Evolutionary conservation across 1,140 invertebrate genomes (phyloP), one percentile per base, ranked within the genome.

Genomic region (Bicyclus anynana): DNA sequence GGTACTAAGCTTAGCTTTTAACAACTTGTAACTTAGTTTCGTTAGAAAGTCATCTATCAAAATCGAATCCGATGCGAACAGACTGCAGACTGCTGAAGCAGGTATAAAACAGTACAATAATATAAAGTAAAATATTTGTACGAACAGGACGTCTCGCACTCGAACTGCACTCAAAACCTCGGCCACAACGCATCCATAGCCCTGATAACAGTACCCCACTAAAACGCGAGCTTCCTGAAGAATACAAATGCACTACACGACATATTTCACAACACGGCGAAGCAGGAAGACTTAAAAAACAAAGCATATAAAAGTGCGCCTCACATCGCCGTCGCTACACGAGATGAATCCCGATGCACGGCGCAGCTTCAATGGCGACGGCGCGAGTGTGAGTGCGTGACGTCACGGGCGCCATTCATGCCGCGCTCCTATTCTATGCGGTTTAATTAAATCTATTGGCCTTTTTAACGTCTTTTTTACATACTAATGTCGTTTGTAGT

Each of bases 261-360:
- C 29, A 12, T 33, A 33, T 16, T 40, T 17, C 37, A 40, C 37
- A 16, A 17, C 10, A 40, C 37, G 2, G 0, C 37, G 4, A 5
- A 44, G 42, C 42, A 44, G 42, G 42, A 44, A 44, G 42, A 20
- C 14, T 17, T 21, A 44, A 44, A 40, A 44, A 21, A 21, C 42
- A 40, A 40, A 17, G 37, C 14, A 16, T 44, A 44, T 44, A 21
- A 44, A 44, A 44, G 18, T 44, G n/a, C 17, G n/a, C 17, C 21
- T 21, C 17, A 6, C 18, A 20, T 44, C 42, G 42, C n/a, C n/a
- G n/a, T n/a, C n/a, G n/a, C n/a, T n/a, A n/a, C n/a, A n/a, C 21
- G 42, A 44, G 42, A 21, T 4, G 17, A 20, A 44, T 44, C 42
- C 7, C 20, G 42, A 44, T 44, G 18, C 20, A 23, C 14, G 17